Conservation (phyloP, 1,140 invertebrate genomes). For the Drosophila malerkotliana region DNA sequence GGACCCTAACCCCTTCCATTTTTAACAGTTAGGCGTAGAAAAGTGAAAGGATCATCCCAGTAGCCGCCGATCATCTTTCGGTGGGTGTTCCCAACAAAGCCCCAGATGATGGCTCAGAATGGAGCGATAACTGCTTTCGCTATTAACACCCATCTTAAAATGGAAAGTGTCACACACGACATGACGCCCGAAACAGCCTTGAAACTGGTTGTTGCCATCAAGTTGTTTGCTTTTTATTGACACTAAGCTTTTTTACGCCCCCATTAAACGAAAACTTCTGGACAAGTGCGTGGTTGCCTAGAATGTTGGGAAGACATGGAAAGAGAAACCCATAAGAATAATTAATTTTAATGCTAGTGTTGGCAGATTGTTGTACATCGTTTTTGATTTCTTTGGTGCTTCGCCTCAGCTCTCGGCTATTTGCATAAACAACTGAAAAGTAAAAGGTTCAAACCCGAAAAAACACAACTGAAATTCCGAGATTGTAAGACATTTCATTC, state of each 20-base stretch:
- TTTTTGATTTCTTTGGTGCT: not conserved
- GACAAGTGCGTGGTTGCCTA: slow-evolving; percentile 31
- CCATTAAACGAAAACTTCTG: slow-evolving; percentile 40
- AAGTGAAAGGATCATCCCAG: slow-evolving; percentile 67
- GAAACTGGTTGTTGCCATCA: slow-evolving; percentile 41
- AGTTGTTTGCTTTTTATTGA: slow-evolving; percentile 1
- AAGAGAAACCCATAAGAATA: slow-evolving; percentile 56
- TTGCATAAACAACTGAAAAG: slow-evolving; percentile 67
- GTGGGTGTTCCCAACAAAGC: slow-evolving; percentile 42
- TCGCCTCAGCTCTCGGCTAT: slow-evolving; percentile 34
- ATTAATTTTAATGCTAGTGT: not conserved
- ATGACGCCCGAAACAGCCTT: slow-evolving; percentile 62
- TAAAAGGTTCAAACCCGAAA: slow-evolving; percentile 38
- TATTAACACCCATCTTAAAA: slow-evolving; percentile 35
- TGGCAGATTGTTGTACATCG: slow-evolving; percentile 2
- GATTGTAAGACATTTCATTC: slow-evolving; percentile 9
- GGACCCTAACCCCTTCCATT: slow-evolving; percentile 14
- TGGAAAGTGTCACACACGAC: slow-evolving; percentile 69
- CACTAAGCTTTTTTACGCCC: slow-evolving; percentile 17
- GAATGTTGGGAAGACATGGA: slow-evolving; percentile 43
- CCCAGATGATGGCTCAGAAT: slow-evolving; percentile 2
- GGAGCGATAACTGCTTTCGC: slow-evolving; percentile 54
- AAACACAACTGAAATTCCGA: slow-evolving; percentile 25
- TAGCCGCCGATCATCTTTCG: slow-evolving; percentile 32
- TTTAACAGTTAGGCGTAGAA: slow-evolving; percentile 53